Base-by-base conservation (phyloP, 2,888 invertebrate species). In the Galeruca laticollis region DNA sequence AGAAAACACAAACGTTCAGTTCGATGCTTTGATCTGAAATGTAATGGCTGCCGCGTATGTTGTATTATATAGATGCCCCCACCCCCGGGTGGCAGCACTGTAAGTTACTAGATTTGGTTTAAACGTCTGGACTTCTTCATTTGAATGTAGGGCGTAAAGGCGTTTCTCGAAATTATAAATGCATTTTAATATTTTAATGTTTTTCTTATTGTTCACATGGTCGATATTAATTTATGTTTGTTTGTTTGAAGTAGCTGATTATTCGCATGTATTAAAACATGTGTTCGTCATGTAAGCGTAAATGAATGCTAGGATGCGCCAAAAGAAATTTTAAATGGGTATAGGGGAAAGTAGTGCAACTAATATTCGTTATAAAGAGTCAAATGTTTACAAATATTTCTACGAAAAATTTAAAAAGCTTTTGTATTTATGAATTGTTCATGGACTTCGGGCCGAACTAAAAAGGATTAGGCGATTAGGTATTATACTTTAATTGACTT, bases 1-100 rank as follows among this genome's bases (percentile, higher is more conserved):
- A 82, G 78, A 82, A 81, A 82, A 82, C 81, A 82, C 81, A 73
- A 77, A 76, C 78, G 76, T 72, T 77, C 59, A 71, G 69, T 61
- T 72, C 77, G 71, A 68, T 76, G 76, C 75, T 76, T 68, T 72
- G 76, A 75, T 78, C 79, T 80, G 78, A 78, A 82, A 80, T 82
- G 80, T 75, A 78, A 79, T 80, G 79, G 80, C 79, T 73, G 70
- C 72, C 67, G 70, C 59, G 67, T 60, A 71, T 54, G 15, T 67
- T 57, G 62, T 47, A 61, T 75, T 82, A 76, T 83, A 83, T 82
- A 81, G 74, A 68, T 40, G 67, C 75, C 82, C 83, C 82, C 81
- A 76, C 79, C 80, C 78, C 74, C 78, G 71, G 33, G 64, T 72
- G 68, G 73, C 75, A 72, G 75, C 77, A 73, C 75, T 67, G 70